Evolutionary conservation across 2,797 vertebrate species (phyloP).

Genomic region (Falco cherrug): DNA sequence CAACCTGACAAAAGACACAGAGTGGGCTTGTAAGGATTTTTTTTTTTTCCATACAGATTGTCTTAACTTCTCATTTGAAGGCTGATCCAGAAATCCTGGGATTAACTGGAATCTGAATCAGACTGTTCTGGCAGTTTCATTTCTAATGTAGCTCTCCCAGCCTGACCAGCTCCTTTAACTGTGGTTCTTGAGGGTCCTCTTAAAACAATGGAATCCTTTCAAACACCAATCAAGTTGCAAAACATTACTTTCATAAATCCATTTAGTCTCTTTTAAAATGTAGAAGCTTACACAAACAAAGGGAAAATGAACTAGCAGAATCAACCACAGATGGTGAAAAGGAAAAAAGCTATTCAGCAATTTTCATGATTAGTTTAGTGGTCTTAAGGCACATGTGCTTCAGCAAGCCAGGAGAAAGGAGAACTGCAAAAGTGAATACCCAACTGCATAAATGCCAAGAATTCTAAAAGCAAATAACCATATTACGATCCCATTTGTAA

Average conservation of each 20-base stretch:
- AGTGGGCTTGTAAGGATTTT: not conserved
- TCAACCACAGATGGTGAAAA: not conserved
- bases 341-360: not conserved
- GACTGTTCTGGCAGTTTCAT: not conserved
- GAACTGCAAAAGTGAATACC: not conserved
- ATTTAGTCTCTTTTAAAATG: not conserved
- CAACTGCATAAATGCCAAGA: not conserved
- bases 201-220: not conserved
- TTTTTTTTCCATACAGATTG: not conserved
- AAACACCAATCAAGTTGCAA: not conserved
- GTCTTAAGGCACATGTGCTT: not conserved
- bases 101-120: not conserved
- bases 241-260: not conserved
- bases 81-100: not conserved
- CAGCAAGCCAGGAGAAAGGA: not conserved
- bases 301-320: not conserved
- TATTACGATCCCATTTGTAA: not conserved
- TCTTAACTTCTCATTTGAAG: not conserved
- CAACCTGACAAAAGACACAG: not conserved
- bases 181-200: not conserved
- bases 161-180: not conserved
- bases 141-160: not conserved
- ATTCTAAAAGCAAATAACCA: not conserved
- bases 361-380: not conserved
- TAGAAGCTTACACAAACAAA: not conserved